Evolutionary conservation across 2,888 invertebrate genomes (phyloP).

Genomic region (Acanthococcus lagerstroemiae): DNA sequence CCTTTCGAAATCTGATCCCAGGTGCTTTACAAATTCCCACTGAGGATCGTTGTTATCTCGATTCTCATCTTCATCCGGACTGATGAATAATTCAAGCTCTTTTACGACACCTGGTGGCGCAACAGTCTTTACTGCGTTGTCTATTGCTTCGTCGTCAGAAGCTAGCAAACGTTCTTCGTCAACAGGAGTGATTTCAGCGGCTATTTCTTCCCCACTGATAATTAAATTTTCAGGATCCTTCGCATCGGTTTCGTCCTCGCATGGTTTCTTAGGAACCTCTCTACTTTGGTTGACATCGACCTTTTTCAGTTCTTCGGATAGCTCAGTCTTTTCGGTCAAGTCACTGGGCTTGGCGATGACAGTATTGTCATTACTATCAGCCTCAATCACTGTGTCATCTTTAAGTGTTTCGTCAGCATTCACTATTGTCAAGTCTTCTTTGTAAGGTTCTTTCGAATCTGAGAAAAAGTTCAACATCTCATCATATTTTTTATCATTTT

Average conservation of each 20-base stretch:
- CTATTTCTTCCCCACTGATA: slow-evolving; percentile 7
- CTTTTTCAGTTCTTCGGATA: not conserved
- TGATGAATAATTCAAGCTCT: not conserved
- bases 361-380: not conserved
- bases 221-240: slow-evolving; percentile 20
- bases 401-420: slow-evolving; percentile 3
- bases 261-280: too few relatives aligned
- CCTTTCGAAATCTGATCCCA: slow-evolving; percentile 24
- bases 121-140: not conserved
- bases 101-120: not conserved
- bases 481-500: slow-evolving; percentile 13
- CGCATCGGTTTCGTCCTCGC: not conserved
- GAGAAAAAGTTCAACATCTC: not conserved
- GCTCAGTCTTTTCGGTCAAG: not conserved
- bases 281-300: not conserved
- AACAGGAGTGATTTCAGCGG: not conserved
- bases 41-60: slow-evolving; percentile 24
- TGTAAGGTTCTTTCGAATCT: not conserved
- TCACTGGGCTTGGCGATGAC: not conserved
- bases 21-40: slow-evolving; percentile 20
- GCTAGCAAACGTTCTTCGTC: slow-evolving; percentile 19
- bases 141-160: slow-evolving; percentile 16
- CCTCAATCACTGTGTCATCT: not conserved
- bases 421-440: not conserved
- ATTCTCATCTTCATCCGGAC: slow-evolving; percentile 17